These are phyloP conservation scores for Acanthosepion lycidas DNA, from an alignment of 2,888 invertebrate genomes.

Conservation along the genomic window DNA sequence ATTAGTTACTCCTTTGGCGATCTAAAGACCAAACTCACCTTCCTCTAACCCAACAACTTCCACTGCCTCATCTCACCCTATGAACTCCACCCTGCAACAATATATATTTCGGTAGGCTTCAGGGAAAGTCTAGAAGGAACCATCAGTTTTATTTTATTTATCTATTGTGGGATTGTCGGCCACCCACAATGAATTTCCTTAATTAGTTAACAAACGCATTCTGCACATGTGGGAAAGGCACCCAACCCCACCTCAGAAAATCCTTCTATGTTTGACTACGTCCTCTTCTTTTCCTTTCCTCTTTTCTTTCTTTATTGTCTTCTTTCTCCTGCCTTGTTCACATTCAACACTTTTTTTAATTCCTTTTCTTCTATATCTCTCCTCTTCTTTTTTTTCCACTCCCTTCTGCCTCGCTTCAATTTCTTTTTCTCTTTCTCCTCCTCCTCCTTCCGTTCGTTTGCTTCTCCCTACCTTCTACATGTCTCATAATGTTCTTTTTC, in stretches of 20 bases:
- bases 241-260: neutral
- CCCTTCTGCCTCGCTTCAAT: neutral
- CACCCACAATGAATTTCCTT: neutral
- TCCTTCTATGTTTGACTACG: fast-evolving
- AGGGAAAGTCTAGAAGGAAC: neutral
- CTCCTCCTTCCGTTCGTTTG: neutral
- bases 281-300: neutral
- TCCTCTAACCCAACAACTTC: neutral
- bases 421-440: neutral
- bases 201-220: neutral
- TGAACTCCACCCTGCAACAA: slow-evolving; percentile 18
- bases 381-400: neutral
- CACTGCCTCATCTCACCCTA: neutral
- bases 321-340: neutral
- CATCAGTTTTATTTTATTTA: neutral
- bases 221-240: neutral
- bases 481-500: too few species aligned
- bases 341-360: neutral
- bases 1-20: neutral
- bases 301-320: neutral
- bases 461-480: neutral
- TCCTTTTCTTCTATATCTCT: neutral
- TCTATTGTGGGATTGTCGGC: neutral
- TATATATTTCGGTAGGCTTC: neutral
- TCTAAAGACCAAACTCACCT: neutral